These are phyloP conservation scores for Ectropis crepuscularia DNA, from an alignment of 2,888 invertebrate species.

Conservation along the genomic window DNA sequence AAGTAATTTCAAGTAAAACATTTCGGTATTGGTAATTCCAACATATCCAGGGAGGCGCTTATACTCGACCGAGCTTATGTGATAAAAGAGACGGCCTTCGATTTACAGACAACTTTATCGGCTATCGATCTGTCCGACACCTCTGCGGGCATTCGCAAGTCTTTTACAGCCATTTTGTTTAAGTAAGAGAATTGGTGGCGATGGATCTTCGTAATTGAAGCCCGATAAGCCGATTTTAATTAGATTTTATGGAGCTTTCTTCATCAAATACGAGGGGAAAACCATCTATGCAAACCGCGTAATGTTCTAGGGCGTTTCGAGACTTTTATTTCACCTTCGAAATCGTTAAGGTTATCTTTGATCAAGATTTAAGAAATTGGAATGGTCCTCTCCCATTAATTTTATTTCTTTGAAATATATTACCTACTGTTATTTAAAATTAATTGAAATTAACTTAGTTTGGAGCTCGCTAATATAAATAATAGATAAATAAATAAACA, in stretches of 20 bases:
- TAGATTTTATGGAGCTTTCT: conserved; percentile 23
- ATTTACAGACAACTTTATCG: conserved; percentile 22
- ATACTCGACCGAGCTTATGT: conserved; percentile 28
- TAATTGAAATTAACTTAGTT: no score
- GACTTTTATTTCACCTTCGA: conserved; percentile 12
- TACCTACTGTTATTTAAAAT: no score
- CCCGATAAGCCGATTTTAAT: conserved; percentile 29
- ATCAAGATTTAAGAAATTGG: background rate
- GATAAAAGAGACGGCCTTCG: conserved; percentile 23
- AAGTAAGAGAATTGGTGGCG: conserved; percentile 23
- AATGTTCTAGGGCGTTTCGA: conserved; percentile 11
- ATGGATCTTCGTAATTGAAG: conserved; percentile 28
- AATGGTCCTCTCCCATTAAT: no score
- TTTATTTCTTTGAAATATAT: no score
- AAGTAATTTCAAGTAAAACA: conserved; percentile 4
- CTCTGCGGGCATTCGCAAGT: conserved; percentile 18
- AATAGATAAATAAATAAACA: no score
- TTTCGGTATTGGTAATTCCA: conserved; percentile 14
- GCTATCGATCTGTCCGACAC: conserved; percentile 24
- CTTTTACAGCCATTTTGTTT: conserved; percentile 27
- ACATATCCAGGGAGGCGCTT: conserved; percentile 10
- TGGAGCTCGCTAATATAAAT: no score
- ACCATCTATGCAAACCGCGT: conserved; percentile 9
- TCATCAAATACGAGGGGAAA: conserved; percentile 18
- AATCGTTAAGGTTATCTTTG: conserved; percentile 1